These are phyloP conservation scores for Anorthoa munda DNA, from an alignment of 2,888 invertebrate genomes.

Conservation along the genomic window DNA sequence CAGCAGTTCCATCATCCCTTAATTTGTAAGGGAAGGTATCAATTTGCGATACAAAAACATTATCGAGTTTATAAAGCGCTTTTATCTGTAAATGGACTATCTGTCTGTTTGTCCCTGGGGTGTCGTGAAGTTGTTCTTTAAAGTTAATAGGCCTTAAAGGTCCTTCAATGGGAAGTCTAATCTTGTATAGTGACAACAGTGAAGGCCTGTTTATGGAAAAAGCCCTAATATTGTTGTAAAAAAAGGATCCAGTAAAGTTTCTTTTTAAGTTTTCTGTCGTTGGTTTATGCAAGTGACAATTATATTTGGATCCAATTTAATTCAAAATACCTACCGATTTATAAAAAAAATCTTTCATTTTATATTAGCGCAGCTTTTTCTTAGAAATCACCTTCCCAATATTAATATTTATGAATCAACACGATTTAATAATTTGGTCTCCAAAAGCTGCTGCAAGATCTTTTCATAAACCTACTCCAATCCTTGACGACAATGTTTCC, in stretches of 20 bases:
- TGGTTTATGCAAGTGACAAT: neutral
- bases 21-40: constrained; percentile 65
- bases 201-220: neutral
- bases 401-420: neutral
- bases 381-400: neutral
- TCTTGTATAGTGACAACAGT: constrained; percentile 35
- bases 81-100: constrained; percentile 43
- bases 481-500: constrained; percentile 3
- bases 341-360: too few relatives aligned
- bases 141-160: constrained; percentile 24
- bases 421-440: neutral
- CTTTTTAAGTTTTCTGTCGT: too few relatives aligned
- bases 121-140: constrained; percentile 27
- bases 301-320: too few relatives aligned
- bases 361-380: neutral
- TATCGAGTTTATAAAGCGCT: constrained; percentile 45
- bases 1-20: constrained; percentile 57
- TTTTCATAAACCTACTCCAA: constrained; percentile 10
- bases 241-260: too few relatives aligned
- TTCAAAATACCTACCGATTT: too few relatives aligned
- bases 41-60: constrained; percentile 62
- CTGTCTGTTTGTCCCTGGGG: constrained; percentile 14
- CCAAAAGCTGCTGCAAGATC: constrained; percentile 1
- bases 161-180: constrained; percentile 25
- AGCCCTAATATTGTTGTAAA: constrained; percentile 1